Evolutionary conservation across 1,140 invertebrate species (phyloP), one percentile per base, ranked within the genome.

Genomic region (Drepana arcuata): DNA sequence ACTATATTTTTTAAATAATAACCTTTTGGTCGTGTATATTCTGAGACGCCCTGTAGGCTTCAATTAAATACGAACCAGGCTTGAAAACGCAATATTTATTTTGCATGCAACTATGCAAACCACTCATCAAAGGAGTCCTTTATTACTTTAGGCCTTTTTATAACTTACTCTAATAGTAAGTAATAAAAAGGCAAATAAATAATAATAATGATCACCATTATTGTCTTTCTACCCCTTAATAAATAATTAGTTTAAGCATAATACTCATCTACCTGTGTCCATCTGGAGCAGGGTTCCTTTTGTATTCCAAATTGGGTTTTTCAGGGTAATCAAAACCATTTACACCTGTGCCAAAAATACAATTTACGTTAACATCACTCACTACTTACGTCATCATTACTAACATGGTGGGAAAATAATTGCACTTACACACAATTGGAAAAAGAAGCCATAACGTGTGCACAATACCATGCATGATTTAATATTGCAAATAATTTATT

Each of bases 281-380:
- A 43, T 68, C 67, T 2, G 64, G 64, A 1, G 64, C 67, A 4
- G 67, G 64, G 34, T 63, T 54, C 14, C 14, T 34, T 41, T 56
- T 58, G 32, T 40, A 60, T 7, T 13, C 6, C 0, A 51, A n/a
- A 5, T 15, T 30, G 16, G 38, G 25, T 11, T 23, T 1, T 7
- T 27, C 2, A 7, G 16, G n/a, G 3, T 15, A 30, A 9, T 14
- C 9, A n/a, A n/a, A n/a, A n/a, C n/a, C n/a, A n/a, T n/a, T n/a
- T n/a, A n/a, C n/a, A n/a, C n/a, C n/a, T n/a, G n/a, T n/a, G n/a
- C n/a, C n/a, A n/a, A n/a, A n/a, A n/a, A n/a, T n/a, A n/a, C n/a
- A n/a, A n/a, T n/a, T n/a, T n/a, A n/a, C n/a, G n/a, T n/a, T n/a
- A n/a, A n/a, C n/a, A n/a, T n/a, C n/a, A n/a, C n/a, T n/a, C n/a